Percentiles rank a stretch among this genome's conserved stretches.
These are phyloP conservation scores for Apodemia duryi DNA, from an alignment of 2,888 invertebrate species.

Conservation along the genomic window DNA sequence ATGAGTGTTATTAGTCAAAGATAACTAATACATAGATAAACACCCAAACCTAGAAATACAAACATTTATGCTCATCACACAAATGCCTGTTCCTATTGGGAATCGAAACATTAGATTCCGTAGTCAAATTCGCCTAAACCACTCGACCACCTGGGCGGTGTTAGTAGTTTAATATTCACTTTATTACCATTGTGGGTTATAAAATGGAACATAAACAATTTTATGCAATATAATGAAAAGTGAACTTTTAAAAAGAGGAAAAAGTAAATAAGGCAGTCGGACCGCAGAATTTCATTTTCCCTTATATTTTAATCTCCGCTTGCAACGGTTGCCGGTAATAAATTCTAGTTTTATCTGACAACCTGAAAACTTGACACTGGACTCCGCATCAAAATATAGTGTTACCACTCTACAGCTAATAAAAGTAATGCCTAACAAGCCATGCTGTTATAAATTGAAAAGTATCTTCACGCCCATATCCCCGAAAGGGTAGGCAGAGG, in stretches of 20 bases:
- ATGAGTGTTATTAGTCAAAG: too few relatives aligned
- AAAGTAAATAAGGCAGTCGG: constrained; percentile 6
- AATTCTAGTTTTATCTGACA: constrained; percentile 9
- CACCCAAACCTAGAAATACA: too few relatives aligned
- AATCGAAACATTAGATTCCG: too few relatives aligned
- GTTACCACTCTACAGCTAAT: neutral
- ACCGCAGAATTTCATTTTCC: constrained; percentile 6
- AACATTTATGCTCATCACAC: too few relatives aligned
- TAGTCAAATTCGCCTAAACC: too few relatives aligned
- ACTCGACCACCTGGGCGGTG: too few relatives aligned
- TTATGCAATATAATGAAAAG: neutral
- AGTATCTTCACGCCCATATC: too few relatives aligned
- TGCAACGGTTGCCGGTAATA: constrained; percentile 2
- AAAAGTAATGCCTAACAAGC: neutral
- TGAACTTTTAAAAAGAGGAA: neutral
- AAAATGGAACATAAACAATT: neutral
- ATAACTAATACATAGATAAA: too few relatives aligned
- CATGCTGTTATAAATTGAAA: neutral
- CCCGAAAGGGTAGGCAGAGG: too few relatives aligned
- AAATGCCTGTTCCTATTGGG: too few relatives aligned
- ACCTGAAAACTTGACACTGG: neutral
- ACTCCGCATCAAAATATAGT: neutral
- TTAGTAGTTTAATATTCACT: too few relatives aligned
- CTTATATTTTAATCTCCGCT: constrained; percentile 17
- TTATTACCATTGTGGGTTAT: neutral